Evolutionary conservation across 2,888 invertebrate genomes (phyloP).

Genomic region (Sminthurides aquaticus): DNA sequence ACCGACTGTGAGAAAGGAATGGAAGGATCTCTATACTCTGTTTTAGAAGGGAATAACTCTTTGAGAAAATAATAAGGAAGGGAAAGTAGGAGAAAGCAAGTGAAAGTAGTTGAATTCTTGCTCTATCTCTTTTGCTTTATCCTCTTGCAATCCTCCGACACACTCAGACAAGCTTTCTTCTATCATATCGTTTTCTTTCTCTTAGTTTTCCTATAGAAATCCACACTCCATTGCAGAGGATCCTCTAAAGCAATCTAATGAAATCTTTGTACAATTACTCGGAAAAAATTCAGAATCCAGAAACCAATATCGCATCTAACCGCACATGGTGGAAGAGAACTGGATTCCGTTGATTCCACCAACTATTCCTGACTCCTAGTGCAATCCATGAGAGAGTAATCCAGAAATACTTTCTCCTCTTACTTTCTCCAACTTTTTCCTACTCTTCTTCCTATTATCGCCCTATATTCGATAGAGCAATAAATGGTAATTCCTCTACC

Average conservation of each 20-base stretch:
- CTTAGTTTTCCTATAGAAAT: too few relatives aligned
- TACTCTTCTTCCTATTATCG: conserved; percentile 1
- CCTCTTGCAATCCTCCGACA: too few relatives aligned
- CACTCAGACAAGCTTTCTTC: background rate
- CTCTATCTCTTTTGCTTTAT: background rate
- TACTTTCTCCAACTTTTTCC: conserved; percentile 1
- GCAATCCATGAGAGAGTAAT: too few relatives aligned
- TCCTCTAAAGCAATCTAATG: conserved; percentile 23
- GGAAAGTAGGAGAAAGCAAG: background rate
- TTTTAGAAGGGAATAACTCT: background rate
- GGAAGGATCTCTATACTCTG: background rate
- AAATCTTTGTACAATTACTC: conserved; percentile 32
- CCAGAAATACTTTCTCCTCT: conserved; percentile 8
- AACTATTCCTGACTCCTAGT: background rate
- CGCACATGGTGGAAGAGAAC: background rate
- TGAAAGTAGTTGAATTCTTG: background rate
- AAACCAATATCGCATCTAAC: background rate
- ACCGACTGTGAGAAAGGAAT: conserved; percentile 5
- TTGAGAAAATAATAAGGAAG: background rate
- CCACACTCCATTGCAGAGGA: background rate
- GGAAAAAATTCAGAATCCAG: conserved; percentile 16
- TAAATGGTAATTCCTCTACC: background rate
- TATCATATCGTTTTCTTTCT: background rate
- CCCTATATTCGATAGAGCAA: background rate
- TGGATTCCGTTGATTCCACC: background rate